A percentile compares a stretch with the other conserved stretches of the same genome.
phyloP scores from a whole-genome alignment of 2,888 invertebrate genomes.

The Caenorhabditis panamensis region DNA sequence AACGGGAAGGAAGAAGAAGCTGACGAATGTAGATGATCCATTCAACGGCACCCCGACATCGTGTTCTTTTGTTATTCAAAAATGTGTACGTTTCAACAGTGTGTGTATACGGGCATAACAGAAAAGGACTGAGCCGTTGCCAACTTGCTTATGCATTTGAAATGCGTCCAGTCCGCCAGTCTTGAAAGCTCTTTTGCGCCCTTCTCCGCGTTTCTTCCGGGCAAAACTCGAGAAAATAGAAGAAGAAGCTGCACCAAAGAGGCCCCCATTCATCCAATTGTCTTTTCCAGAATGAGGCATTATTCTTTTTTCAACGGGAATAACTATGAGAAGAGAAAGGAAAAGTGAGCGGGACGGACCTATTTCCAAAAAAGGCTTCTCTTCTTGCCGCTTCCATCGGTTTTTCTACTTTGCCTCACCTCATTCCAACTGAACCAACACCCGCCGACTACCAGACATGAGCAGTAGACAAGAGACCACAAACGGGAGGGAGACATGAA shows the following conservation, averaged over 20 bases:
- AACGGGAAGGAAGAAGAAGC: constrained; percentile 17
- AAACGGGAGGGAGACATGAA: constrained; percentile 32
- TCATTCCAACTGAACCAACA: neutral
- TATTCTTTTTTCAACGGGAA: constrained; percentile 12
- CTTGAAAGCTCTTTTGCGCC: constrained; percentile 15
- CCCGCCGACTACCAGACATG: neutral
- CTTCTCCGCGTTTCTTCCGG: constrained; percentile 6
- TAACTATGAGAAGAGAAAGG: neutral
- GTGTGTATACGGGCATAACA: constrained; percentile 21
- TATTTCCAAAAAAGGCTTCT: constrained; percentile 31
- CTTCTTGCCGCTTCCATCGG: neutral
- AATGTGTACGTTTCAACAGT: constrained; percentile 55
- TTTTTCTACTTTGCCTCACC: constrained; percentile 6
- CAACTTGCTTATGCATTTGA: constrained; percentile 56
- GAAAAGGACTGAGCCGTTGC: constrained; percentile 29
- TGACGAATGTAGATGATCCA: constrained; percentile 57
- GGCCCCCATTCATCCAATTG: constrained; percentile 25
- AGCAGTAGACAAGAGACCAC: neutral
- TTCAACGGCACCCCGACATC: constrained; percentile 10
- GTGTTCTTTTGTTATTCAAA: constrained; percentile 57
- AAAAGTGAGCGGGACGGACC: neutral
- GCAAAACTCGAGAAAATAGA: constrained; percentile 3
- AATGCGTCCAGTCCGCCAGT: constrained; percentile 14
- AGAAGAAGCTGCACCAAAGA: constrained; percentile 10
- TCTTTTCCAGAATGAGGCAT: constrained; percentile 14